These are phyloP conservation scores for Botia kubotai DNA, from an alignment of 2,797 vertebrate species.

Conservation along the genomic window DNA sequence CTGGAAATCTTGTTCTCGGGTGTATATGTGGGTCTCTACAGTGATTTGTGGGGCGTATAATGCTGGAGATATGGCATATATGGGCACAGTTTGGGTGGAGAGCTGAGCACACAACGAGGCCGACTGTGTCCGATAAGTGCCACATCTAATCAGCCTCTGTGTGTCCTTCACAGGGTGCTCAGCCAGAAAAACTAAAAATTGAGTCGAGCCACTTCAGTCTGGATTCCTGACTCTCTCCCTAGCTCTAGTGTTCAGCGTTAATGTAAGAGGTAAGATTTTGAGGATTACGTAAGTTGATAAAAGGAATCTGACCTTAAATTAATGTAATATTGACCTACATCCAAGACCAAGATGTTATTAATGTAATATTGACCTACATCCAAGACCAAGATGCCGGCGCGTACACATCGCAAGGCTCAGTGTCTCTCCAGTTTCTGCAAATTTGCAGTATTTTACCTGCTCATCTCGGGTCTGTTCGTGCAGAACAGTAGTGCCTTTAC, in stretches of 20 bases:
- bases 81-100: background rate
- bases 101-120: slow-evolving; percentile 18
- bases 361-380: too few species aligned
- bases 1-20: background rate
- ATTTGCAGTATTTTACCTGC: too few species aligned
- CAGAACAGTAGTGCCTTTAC: too few species aligned
- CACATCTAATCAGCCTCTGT: slow-evolving; percentile 46
- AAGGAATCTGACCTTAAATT: slow-evolving; percentile 28
- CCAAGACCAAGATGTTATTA: too few species aligned
- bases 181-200: slow-evolving; percentile 40
- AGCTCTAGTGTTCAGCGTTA: background rate
- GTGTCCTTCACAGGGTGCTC: slow-evolving; percentile 34
- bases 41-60: background rate
- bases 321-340: background rate
- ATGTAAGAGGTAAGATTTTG: slow-evolving; percentile 11
- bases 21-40: slow-evolving; percentile 2
- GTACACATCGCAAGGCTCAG: too few species aligned
- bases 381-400: too few species aligned
- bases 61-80: background rate
- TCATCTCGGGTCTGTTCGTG: too few species aligned
- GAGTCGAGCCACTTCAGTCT: slow-evolving; percentile 24
- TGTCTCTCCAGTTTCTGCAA: too few species aligned
- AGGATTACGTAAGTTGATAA: slow-evolving; percentile 17
- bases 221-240: background rate
- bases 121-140: slow-evolving; percentile 36